These are phyloP conservation scores for Andrena haemorrhoa DNA, from an alignment of 2,888 invertebrate genomes.

Conservation along the genomic window DNA sequence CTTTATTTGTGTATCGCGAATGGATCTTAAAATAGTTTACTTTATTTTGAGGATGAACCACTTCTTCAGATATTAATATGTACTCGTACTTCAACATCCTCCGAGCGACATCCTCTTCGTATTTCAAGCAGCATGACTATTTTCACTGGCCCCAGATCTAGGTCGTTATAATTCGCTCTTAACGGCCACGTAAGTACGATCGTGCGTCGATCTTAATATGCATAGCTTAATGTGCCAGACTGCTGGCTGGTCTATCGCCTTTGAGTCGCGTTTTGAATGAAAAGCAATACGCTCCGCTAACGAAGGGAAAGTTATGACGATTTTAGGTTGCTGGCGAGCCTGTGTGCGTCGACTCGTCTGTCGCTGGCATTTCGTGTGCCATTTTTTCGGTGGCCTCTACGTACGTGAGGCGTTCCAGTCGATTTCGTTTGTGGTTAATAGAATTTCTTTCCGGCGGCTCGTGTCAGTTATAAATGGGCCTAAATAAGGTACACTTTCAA, in stretches of 20 bases:
- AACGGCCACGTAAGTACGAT: constrained; percentile 52
- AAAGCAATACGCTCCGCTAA: constrained; percentile 46
- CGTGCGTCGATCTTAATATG: constrained; percentile 66
- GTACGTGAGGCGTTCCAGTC: constrained; percentile 16
- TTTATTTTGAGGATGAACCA: no score
- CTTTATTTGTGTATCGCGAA: no score
- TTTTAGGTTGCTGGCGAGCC: constrained; percentile 29
- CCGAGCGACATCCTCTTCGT: not conserved
- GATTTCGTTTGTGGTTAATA: not conserved
- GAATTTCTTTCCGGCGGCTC: not conserved
- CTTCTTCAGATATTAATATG: no score
- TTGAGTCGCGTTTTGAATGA: constrained; percentile 62
- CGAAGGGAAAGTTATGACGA: constrained; percentile 71
- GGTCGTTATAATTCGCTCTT: constrained; percentile 59
- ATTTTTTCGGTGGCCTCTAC: constrained; percentile 42
- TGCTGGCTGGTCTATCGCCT: constrained; percentile 45
- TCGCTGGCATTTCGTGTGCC: constrained; percentile 6
- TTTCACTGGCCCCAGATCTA: constrained; percentile 49
- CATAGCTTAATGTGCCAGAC: constrained; percentile 56
- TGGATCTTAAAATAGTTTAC: no score
- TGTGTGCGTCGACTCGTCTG: constrained; percentile 13
- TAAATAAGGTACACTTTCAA: not conserved
- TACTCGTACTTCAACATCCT: not conserved
- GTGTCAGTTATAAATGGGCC: not conserved
- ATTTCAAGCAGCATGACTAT: constrained; percentile 23